A percentile compares a stretch with the other conserved stretches of the same genome.
Evolutionary conservation across 1,140 invertebrate species (phyloP).

Genomic region (Drosophila insularis): DNA sequence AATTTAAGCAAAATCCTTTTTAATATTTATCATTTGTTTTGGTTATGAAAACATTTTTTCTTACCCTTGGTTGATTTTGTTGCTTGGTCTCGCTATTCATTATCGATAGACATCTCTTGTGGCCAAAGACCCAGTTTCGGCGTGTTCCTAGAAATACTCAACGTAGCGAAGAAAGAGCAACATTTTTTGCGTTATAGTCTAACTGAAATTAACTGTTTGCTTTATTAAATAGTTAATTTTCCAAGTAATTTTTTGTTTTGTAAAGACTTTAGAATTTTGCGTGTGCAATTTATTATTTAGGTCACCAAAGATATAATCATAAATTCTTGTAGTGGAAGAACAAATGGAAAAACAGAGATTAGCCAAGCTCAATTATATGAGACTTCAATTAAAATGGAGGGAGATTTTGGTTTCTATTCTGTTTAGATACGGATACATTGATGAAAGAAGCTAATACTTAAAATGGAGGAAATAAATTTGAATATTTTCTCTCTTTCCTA

Average conservation of each 20-base stretch:
- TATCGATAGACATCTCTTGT: constrained; percentile 55
- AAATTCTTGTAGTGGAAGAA: neutral
- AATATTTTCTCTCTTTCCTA: neutral
- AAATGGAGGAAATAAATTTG: too few species aligned
- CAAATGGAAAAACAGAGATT: neutral
- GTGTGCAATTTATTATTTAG: constrained; percentile 52
- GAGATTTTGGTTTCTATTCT: neutral
- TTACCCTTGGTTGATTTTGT: constrained; percentile 61
- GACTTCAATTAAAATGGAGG: neutral
- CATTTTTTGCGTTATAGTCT: neutral
- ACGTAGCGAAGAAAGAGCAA: neutral
- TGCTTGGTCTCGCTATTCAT: constrained; percentile 52
- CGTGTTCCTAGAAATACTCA: neutral
- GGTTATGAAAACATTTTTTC: constrained; percentile 16
- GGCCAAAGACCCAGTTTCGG: neutral
- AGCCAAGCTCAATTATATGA: neutral
- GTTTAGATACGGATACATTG: neutral
- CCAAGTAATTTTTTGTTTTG: neutral
- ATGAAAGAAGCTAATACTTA: neutral
- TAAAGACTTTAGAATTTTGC: constrained; percentile 35
- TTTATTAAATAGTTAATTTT: constrained; percentile 31
- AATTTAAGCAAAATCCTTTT: neutral
- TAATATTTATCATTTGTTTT: neutral
- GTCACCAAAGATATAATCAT: constrained; percentile 28
- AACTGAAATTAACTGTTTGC: constrained; percentile 43